A percentile compares a stretch with the other conserved stretches of the same genome.
Conservation (phyloP, 2,113 vertebrate species). For the Limanda limanda region DNA sequence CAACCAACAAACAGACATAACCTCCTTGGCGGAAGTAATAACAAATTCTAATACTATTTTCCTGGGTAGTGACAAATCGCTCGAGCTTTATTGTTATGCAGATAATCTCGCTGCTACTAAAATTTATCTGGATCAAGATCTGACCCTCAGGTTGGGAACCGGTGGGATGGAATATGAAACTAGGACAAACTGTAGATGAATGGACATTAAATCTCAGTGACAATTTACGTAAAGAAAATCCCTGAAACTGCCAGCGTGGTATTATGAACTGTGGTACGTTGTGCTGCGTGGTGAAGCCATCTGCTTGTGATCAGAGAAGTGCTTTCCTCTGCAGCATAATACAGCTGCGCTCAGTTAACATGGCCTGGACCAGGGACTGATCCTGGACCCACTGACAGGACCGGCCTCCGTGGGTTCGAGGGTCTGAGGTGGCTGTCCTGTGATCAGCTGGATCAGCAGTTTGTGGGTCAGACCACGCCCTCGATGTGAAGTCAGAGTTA, state of each 20-base stretch:
- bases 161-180: neutral
- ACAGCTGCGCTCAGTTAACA: conserved; percentile 53
- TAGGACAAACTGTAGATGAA: neutral
- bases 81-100: neutral
- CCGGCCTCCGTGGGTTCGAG: conserved; percentile 13
- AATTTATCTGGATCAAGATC: neutral
- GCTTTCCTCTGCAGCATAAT: conserved; percentile 61
- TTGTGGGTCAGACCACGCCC: neutral
- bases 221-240: neutral
- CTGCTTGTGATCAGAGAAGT: conserved; percentile 59
- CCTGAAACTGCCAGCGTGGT: neutral
- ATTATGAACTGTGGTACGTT: neutral
- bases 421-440: conserved; percentile 20
- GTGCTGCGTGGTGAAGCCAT: conserved; percentile 28
- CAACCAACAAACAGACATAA: too few relatives aligned
- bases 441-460: conserved; percentile 36
- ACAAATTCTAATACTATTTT: too few relatives aligned
- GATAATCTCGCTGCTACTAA: too few relatives aligned
- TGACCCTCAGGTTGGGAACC: neutral
- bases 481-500: neutral
- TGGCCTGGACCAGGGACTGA: conserved; percentile 36
- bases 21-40: too few relatives aligned
- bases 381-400: conserved; percentile 56
- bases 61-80: too few relatives aligned
- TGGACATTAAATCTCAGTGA: neutral